phyloP scores from a whole-genome alignment of 1,140 invertebrate genomes.

The Anastrepha obliqua region DNA sequence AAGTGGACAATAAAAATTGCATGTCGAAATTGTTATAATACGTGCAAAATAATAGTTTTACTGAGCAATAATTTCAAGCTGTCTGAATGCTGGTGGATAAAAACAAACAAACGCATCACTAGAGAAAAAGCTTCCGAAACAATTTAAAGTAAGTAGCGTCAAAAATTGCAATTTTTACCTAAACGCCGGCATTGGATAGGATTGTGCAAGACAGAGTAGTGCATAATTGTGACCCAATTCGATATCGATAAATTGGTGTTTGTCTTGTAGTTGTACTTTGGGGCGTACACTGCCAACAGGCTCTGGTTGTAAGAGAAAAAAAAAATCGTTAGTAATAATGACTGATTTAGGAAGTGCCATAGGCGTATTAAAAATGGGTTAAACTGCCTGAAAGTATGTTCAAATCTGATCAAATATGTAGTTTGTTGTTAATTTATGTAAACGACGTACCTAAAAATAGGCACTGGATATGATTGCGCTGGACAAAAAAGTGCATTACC shows the following conservation, averaged over 20 bases:
- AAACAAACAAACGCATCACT: neutral
- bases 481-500: conserved; percentile 79
- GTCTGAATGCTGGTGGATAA: conserved; percentile 53
- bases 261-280: conserved; percentile 77
- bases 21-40: neutral
- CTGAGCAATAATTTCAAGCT: conserved; percentile 56
- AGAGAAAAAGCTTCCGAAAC: neutral
- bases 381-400: conserved; percentile 37
- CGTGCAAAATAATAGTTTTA: neutral
- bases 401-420: neutral
- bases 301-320: conserved; percentile 75
- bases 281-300: conserved; percentile 85
- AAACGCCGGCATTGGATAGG: conserved; percentile 82
- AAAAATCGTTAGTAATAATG: conserved; percentile 5
- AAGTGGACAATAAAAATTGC: conserved; percentile 35
- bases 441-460: conserved; percentile 77
- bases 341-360: neutral
- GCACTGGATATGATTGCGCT: conserved; percentile 81
- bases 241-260: conserved; percentile 77
- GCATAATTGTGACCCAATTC: conserved; percentile 80
- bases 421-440: neutral
- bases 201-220: conserved; percentile 79
- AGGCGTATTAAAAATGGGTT: neutral
- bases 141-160: neutral
- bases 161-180: conserved; percentile 76